phyloP scores from a whole-genome alignment of 2,797 vertebrate genomes.

The Platalea minor region DNA sequence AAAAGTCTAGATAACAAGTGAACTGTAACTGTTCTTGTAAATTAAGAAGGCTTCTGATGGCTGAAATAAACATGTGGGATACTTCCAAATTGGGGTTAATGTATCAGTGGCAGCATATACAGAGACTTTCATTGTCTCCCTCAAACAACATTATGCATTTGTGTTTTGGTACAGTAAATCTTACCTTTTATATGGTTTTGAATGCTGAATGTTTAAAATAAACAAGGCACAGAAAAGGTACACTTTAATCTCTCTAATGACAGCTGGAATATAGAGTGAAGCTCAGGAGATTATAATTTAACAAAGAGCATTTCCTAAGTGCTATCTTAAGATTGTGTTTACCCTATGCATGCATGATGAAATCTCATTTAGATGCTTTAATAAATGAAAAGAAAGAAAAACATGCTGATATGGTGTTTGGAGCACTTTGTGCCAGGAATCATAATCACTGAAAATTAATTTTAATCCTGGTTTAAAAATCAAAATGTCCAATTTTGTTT shows the following conservation, averaged over 20 bases:
- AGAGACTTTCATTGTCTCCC: neutral
- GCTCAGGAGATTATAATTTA: neutral
- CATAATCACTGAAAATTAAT: neutral
- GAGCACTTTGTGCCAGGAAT: neutral
- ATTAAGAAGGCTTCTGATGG: neutral
- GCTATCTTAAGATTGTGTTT: neutral
- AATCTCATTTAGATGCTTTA: neutral
- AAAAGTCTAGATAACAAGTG: neutral
- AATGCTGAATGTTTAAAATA: neutral
- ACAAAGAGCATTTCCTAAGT: constrained; percentile 5
- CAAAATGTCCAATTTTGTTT: neutral
- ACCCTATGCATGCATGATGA: neutral
- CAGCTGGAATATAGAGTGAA: neutral
- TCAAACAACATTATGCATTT: neutral
- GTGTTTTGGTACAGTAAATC: neutral
- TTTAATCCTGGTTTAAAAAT: neutral
- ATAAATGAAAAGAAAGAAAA: constrained; percentile 2
- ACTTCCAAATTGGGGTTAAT: neutral
- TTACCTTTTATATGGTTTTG: neutral
- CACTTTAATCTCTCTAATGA: neutral
- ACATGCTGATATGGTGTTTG: neutral
- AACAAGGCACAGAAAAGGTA: neutral
- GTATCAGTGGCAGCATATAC: neutral
- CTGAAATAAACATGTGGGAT: neutral
- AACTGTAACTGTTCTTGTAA: neutral